Percentiles rank a stretch among this genome's conserved stretches.
Evolutionary conservation across 2,888 invertebrate species (phyloP).

Genomic region (Nesidiocoris tenuis): DNA sequence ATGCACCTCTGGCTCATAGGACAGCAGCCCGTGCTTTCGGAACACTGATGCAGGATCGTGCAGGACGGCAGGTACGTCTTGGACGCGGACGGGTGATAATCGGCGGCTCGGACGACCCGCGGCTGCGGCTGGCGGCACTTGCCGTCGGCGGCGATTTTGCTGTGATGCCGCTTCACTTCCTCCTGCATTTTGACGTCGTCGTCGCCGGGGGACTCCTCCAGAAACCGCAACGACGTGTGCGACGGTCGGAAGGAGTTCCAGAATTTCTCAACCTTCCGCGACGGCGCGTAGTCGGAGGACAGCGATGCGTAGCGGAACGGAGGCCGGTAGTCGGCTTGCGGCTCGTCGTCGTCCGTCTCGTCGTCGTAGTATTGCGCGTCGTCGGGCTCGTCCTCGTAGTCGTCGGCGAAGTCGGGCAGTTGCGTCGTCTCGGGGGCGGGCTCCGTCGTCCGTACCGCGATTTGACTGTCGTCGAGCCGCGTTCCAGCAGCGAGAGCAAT

Average conservation of each 20-base stretch:
- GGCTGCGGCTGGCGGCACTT: slow-evolving; percentile 71
- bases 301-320: not conserved
- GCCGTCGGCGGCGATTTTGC: slow-evolving; percentile 55
- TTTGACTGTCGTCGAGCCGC: not conserved
- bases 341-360: slow-evolving; percentile 1
- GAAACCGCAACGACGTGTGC: not conserved
- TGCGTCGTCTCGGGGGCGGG: not conserved
- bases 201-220: not conserved
- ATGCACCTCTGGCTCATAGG: slow-evolving; percentile 70
- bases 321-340: not conserved
- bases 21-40: slow-evolving; percentile 87
- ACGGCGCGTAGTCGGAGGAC: not conserved
- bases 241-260: slow-evolving; percentile 3
- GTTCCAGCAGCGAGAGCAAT: too few relatives aligned
- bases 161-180: slow-evolving; percentile 46
- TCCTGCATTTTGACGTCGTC: slow-evolving; percentile 37
- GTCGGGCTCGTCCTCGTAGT: slow-evolving; percentile 19
- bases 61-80: slow-evolving; percentile 81
- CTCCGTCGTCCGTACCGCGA: not conserved
- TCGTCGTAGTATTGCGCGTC: slow-evolving; percentile 1
- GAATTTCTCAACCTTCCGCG: slow-evolving; percentile 4
- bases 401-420: not conserved
- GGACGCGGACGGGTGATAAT: slow-evolving; percentile 68
- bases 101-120: slow-evolving; percentile 72
- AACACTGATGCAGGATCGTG: slow-evolving; percentile 81